These are phyloP conservation scores for Diachrysia chrysitis DNA, from an alignment of 2,888 invertebrate genomes.

Conservation along the genomic window DNA sequence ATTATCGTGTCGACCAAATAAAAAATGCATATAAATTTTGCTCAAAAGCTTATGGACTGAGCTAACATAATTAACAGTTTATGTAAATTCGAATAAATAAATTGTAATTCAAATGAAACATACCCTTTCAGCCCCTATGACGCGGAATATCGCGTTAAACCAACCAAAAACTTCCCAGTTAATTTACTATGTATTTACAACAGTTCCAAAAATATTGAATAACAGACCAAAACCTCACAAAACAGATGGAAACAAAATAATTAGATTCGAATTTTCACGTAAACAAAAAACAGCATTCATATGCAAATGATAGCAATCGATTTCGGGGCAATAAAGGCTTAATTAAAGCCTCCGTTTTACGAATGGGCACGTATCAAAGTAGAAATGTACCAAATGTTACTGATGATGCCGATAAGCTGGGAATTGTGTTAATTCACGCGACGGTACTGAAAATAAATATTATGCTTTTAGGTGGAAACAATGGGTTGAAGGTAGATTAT, in stretches of 20 bases:
- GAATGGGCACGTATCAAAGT: conserved; percentile 58
- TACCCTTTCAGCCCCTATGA: background rate
- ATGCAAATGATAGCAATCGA: conserved; percentile 65
- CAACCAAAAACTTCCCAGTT: background rate
- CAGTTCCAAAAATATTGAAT: conserved; percentile 26
- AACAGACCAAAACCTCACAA: conserved; percentile 14
- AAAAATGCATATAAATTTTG: background rate
- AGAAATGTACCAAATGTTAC: conserved; percentile 63
- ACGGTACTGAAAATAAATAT: conserved; percentile 64
- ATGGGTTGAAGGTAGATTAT: conserved; percentile 8
- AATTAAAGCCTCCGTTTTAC: conserved; percentile 65
- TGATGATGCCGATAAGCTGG: conserved; percentile 66
- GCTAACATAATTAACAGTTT: too few species aligned
- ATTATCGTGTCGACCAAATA: too few species aligned
- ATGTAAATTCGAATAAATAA: too few species aligned
- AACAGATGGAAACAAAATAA: conserved; percentile 51
- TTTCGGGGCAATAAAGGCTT: conserved; percentile 65
- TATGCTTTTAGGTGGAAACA: conserved; percentile 32
- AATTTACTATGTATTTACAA: conserved; percentile 16
- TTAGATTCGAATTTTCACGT: conserved; percentile 41
- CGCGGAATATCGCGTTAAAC: conserved; percentile 3
- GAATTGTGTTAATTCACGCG: conserved; percentile 60
- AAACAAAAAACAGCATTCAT: conserved; percentile 52
- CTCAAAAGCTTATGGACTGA: background rate
- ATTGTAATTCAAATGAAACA: too few species aligned